A percentile compares a stretch with the other conserved stretches of the same genome.
phyloP scores from a whole-genome alignment of 2,797 vertebrate genomes.

The Chaetophractus vellerosus region DNA sequence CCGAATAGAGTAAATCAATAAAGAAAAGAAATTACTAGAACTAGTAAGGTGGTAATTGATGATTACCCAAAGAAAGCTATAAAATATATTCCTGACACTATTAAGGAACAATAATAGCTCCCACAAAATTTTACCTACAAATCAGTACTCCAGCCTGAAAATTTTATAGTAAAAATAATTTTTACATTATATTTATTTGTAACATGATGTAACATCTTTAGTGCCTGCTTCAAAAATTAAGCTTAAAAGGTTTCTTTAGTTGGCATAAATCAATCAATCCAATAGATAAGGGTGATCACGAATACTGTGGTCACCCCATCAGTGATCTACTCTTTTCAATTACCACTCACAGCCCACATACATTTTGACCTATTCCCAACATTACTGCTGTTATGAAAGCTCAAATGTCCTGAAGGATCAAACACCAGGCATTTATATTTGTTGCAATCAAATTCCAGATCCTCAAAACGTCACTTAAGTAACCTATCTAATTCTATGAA shows the following conservation, averaged over 20 bases:
- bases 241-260: background rate
- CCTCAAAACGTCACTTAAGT: constrained; percentile 63
- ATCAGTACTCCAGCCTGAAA: constrained; percentile 42
- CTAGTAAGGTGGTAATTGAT: constrained; percentile 36
- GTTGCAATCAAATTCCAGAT: constrained; percentile 56
- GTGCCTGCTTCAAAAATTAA: constrained; percentile 58
- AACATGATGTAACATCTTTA: background rate
- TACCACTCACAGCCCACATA: constrained; percentile 55
- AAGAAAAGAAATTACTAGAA: constrained; percentile 40
- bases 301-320: background rate
- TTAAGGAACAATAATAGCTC: constrained; percentile 51
- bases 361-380: constrained; percentile 51
- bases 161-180: constrained; percentile 35
- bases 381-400: constrained; percentile 61
- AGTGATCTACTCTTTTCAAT: constrained; percentile 56
- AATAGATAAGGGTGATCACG: constrained; percentile 10
- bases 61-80: constrained; percentile 61
- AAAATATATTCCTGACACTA: constrained; percentile 64
- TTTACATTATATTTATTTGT: constrained; percentile 36
- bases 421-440: constrained; percentile 46
- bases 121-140: constrained; percentile 52
- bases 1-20: too few species aligned
- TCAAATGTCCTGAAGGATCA: constrained; percentile 55
- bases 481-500: constrained; percentile 68
- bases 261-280: constrained; percentile 56